phyloP scores from a whole-genome alignment of 2,797 vertebrate species.

The Gallinago nigripennis region DNA sequence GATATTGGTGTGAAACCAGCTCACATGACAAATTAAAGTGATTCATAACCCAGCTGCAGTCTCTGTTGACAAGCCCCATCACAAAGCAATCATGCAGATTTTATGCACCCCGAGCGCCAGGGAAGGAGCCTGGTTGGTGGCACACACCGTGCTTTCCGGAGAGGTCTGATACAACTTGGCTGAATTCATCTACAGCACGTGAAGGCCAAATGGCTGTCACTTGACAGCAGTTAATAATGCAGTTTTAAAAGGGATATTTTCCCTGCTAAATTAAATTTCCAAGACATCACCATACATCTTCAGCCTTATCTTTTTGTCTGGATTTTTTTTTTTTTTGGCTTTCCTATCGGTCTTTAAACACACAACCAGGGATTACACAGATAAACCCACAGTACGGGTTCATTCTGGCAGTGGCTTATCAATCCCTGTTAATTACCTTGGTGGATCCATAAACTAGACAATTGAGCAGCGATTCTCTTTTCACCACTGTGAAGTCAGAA shows the following conservation, averaged over 20 bases:
- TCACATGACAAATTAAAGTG: slow-evolving; percentile 39
- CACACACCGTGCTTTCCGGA: background rate
- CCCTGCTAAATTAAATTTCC: slow-evolving; percentile 34
- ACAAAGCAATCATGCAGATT: slow-evolving; percentile 1
- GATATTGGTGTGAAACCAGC: slow-evolving; percentile 41
- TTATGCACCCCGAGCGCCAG: background rate
- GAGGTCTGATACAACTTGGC: background rate
- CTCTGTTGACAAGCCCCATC: slow-evolving; percentile 19
- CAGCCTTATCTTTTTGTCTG: slow-evolving; percentile 23
- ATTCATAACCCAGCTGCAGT: slow-evolving; percentile 52
- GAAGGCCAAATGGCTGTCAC: slow-evolving; percentile 5
- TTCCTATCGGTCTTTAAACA: background rate
- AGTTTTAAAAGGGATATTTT: slow-evolving; percentile 10
- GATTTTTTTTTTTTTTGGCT: background rate
- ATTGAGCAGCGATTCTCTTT: background rate
- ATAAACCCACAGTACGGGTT: background rate
- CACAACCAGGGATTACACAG: background rate
- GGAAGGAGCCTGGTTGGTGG: background rate
- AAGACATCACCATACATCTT: slow-evolving; percentile 19
- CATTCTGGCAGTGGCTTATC: slow-evolving; percentile 6
- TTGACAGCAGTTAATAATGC: slow-evolving; percentile 29
- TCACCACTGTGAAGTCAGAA: background rate
- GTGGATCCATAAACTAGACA: background rate
- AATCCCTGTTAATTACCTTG: background rate
- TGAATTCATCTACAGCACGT: background rate